phyloP scores from a whole-genome alignment of 1,140 invertebrate species.

The Tenebrio molitor region DNA sequence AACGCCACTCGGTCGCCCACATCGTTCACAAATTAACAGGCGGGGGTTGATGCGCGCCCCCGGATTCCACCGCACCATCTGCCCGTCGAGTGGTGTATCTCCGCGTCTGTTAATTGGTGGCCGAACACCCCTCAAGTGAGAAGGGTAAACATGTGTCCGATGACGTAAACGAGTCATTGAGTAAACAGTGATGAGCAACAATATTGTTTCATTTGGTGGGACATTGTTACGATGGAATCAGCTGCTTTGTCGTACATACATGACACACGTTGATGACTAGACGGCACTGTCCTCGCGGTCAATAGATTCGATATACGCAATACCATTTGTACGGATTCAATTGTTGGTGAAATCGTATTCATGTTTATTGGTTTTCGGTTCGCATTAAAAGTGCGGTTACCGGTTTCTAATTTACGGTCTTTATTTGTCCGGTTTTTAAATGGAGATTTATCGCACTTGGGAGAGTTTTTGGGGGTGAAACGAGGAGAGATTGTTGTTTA shows the following conservation, averaged over 20 bases:
- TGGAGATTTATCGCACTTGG: background rate
- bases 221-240: slow-evolving; percentile 38
- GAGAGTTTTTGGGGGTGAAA: background rate
- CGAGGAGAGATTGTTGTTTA: no score
- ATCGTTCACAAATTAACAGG: background rate
- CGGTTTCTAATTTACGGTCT: slow-evolving; percentile 26
- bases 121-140: background rate
- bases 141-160: slow-evolving; percentile 32
- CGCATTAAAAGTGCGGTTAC: slow-evolving; percentile 15
- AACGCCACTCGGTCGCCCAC: no score
- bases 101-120: slow-evolving; percentile 17
- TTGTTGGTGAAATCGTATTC: slow-evolving; percentile 40
- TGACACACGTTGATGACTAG: slow-evolving; percentile 28
- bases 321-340: slow-evolving; percentile 38
- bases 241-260: slow-evolving; percentile 38
- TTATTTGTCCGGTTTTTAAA: background rate
- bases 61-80: slow-evolving; percentile 24
- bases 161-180: slow-evolving; percentile 41
- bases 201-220: slow-evolving; percentile 40
- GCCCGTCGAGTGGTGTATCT: slow-evolving; percentile 18
- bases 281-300: slow-evolving; percentile 6
- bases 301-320: slow-evolving; percentile 21
- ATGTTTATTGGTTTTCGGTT: slow-evolving; percentile 22
- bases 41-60: background rate
- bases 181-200: slow-evolving; percentile 44